Percentiles rank a stretch among this genome's conserved stretches.
These are phyloP conservation scores for Cantharis nigra DNA, from an alignment of 2,888 invertebrate species.

Conservation along the genomic window DNA sequence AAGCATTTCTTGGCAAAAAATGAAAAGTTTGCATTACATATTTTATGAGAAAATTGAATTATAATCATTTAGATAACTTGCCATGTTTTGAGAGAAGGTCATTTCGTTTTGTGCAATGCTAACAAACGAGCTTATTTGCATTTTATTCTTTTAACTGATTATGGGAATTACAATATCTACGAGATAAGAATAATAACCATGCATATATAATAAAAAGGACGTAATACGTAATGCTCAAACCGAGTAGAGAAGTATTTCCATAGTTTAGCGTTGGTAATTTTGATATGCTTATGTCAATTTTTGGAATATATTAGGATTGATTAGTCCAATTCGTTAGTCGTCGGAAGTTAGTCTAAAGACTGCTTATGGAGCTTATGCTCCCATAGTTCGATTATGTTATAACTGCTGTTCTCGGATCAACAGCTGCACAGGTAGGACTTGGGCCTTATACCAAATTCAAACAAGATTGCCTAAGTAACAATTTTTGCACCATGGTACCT, in stretches of 20 bases:
- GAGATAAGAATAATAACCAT: slow-evolving; percentile 13
- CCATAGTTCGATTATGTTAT: too few relatives aligned
- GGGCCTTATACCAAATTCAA: too few relatives aligned
- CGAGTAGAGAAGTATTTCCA: neutral
- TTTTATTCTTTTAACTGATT: slow-evolving; percentile 5
- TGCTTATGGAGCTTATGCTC: too few relatives aligned
- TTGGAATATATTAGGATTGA: too few relatives aligned
- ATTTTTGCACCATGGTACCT: too few relatives aligned
- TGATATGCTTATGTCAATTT: too few relatives aligned
- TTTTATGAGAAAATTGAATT: neutral
- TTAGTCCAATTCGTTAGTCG: too few relatives aligned
- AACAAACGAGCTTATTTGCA: slow-evolving; percentile 8
- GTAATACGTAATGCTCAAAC: neutral
- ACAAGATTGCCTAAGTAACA: too few relatives aligned
- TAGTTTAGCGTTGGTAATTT: neutral
- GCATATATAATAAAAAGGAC: neutral
- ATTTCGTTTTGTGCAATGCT: neutral
- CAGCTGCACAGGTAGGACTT: too few relatives aligned
- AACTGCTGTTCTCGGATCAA: too few relatives aligned
- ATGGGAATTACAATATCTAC: slow-evolving; percentile 13
- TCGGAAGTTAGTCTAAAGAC: too few relatives aligned
- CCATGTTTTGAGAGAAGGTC: neutral
- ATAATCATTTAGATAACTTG: neutral
- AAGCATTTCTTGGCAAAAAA: neutral
- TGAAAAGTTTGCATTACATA: neutral